Evolutionary conservation across 1,140 invertebrate species (phyloP), one percentile per base, ranked within the genome.

Genomic region (Ostrea edulis): DNA sequence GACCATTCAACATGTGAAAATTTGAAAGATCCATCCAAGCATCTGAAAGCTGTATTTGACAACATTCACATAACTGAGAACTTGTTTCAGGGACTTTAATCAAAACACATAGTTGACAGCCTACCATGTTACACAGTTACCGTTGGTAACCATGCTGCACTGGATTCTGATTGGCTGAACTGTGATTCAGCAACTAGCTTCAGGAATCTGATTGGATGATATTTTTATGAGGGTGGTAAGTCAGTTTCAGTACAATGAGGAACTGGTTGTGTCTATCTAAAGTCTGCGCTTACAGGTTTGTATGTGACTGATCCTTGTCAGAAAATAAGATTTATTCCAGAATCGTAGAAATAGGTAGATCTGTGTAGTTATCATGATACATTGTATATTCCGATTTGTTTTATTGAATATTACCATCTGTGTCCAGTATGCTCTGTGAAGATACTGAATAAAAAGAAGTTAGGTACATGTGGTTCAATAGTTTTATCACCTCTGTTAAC

Each of bases 31-130:
- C 5, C 55, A 62, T 62, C 55, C n/a, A 62, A 20, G 17, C 55
- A 17, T 62, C 55, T n/a, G 5, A 17, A 11, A 77, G 68, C 68
- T 77, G 25, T 77, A 29, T 29, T 25, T 77, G 68, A 25, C 68
- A 77, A 35, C 68, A 77, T 77, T 77, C 25, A 35, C 68, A 77
- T 77, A 14, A 35, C 9, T 77, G 68, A 77, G 68, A 77, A 77
- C 68, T 77, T 77, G 68, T 77, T 77, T 77, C 68, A 77, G 68
- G 68, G 68, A 9, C 68, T 77, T 77, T 77, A 77, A 77, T 77
- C 68, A 77, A 77, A 77, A 77, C 25, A 77, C 68, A 77, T 77
- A 77, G 68, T 77, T 77, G 68, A 77, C 68, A 77, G 68, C 68
- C 68, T 35, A 29, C 68, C 68, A 77, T 25, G 25, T 77, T 77